Percentiles rank a stretch among this genome's conserved stretches.
phyloP scores from a whole-genome alignment of 2,888 invertebrate genomes.

The Leptopilina drosophilae region DNA sequence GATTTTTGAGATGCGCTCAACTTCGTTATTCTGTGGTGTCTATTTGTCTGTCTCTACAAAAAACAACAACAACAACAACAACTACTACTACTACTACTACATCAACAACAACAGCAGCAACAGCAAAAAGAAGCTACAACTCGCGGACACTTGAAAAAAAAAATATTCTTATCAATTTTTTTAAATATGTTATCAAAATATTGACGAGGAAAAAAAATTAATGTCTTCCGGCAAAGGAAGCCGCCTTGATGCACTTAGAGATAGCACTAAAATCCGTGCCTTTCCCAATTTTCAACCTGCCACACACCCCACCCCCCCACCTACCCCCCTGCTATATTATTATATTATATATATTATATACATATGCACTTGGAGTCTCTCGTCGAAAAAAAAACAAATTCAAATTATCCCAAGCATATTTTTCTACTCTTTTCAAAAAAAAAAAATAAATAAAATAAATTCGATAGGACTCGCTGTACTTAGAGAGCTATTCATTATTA shows the following conservation, averaged over 20 bases:
- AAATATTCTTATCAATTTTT: constrained; percentile 13
- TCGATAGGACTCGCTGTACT: constrained; percentile 34
- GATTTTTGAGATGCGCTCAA: constrained; percentile 37
- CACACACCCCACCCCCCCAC: constrained; percentile 42
- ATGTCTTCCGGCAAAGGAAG: constrained; percentile 38
- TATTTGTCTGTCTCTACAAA: constrained; percentile 49
- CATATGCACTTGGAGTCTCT: constrained; percentile 46
- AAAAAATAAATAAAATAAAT: background rate
- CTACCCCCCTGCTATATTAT: background rate
- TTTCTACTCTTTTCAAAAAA: constrained; percentile 43
- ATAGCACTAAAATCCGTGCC: constrained; percentile 65
- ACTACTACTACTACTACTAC: background rate
- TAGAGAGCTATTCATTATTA: background rate
- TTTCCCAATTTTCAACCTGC: constrained; percentile 67
- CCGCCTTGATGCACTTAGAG: constrained; percentile 36
- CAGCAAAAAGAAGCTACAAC: background rate
- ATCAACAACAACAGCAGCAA: too few relatives aligned
- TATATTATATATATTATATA: constrained; percentile 10
- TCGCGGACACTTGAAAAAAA: constrained; percentile 19
- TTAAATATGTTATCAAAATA: constrained; percentile 9
- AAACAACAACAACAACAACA: background rate
- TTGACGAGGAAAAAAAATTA: constrained; percentile 10
- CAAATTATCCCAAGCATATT: constrained; percentile 25
- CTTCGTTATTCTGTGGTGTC: constrained; percentile 76
- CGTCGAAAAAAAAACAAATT: constrained; percentile 5